Evolutionary conservation across 2,113 vertebrate genomes (phyloP), one percentile per base, ranked within the genome.

Genomic region (Elanoides forficatus): DNA sequence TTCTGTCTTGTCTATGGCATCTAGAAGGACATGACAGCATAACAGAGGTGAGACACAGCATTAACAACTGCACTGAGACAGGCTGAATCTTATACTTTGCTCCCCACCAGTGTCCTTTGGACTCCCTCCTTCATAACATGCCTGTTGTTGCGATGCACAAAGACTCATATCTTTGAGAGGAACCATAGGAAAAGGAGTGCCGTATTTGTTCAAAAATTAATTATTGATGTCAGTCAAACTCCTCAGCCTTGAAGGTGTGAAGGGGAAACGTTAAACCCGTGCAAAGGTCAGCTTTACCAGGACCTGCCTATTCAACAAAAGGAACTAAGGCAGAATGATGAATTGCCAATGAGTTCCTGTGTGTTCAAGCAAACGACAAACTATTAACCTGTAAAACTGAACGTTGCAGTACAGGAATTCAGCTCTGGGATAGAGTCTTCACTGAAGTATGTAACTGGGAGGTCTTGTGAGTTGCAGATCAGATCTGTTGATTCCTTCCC

Each of bases 171-270:
- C 92, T 86, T 76, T 63, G 53, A 47, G 84, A 80, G 32, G 21
- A 83, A 75, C 82, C 86, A 10, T 42, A 94, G 59, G 81, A 92
- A 92, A 84, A 94, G 95, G 79, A 48, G 76, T 91, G 78, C 29
- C 52, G 23, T 95, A 81, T 91, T 88, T 94, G 94, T 93, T 71
- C 72, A 97, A 94, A 97, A 97, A 97, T 94, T 88, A 93, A 96
- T 78, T 59, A 75, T 95, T 93, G 88, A 86, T 84, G 87, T 93
- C 94, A 93, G 75, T 91, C 95, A 90, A 42, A 94, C 87, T 80
- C 38, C 32, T 81, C 56, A 87, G 55, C 81, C 29, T 65, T 91
- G 91, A 79, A 93, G 91, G 94, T 72, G 53, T 93, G 82, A 97
- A 93, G 90, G 73, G 36, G 43, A 93, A 96, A 95, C 48, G 45